Base-by-base conservation (phyloP, 2,113 vertebrate genomes). In the Corythoichthys intestinalis region DNA sequence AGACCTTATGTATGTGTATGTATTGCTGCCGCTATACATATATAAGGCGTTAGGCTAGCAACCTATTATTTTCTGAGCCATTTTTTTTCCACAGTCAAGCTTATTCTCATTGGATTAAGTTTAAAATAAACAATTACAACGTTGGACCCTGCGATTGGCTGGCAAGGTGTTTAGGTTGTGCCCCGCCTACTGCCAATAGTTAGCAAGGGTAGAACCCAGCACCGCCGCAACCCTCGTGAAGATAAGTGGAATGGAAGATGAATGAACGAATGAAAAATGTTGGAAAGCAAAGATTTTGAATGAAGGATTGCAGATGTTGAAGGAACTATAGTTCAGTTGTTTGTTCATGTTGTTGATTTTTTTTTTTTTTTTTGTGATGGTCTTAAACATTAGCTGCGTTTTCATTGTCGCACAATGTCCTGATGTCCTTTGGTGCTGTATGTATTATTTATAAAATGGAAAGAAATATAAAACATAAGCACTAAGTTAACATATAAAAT, bases 351-450 rank as follows among this genome's bases (percentile, higher is more conserved):
- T 44, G 37, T 69, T 44, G 6, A 5, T 15, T 4, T 20, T 41
- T n/a, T 5, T 48, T 20, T 1, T 20, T 56, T 56, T 20, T 63
- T 17, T 53, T 5, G 20, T 28, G 10, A 50, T 50, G 48, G 54
- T 49, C 35, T 57, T 28, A 80, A 71, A 73, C 17, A 78, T 61
- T 69, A 50, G 10, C 74, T 53, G 49, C n/a, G 41, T 17, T 11
- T 2, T 49, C 20, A 46, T 20, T 34, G 20, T 75, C 49, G 46
- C 35, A 20, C 56, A 69, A 38, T 46, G 28, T 39, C 15, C 34
- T 17, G 0, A 35, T 65, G 60, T n/a, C 34, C 56, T 58, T 80
- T 68, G 1, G 50, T 57, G 2, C 4, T 4, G 11, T 10, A 58
- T 37, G 37, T 47, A 41, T 67, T 48, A 9, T 49, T 35, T 60